Evolutionary conservation across 2,888 invertebrate genomes (phyloP), one percentile per base, ranked within the genome.

Genomic region (Parnassius apollo): DNA sequence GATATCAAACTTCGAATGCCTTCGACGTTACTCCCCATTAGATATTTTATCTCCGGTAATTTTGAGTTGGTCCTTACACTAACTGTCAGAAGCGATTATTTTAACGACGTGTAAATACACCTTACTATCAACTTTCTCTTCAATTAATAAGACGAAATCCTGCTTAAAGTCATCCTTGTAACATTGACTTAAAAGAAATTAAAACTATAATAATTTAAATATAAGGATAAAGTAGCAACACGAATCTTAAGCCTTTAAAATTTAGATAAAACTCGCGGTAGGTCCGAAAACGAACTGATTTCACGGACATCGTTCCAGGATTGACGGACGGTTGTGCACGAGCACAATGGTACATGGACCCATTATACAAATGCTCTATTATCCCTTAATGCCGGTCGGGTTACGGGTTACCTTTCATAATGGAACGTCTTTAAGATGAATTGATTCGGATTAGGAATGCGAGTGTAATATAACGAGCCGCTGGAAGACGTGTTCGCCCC

Each of bases 301-400:
- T 64, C 18, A 53, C 60, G 60, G 54, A 49, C 58, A 50, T 70
- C 59, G 57, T 48, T 50, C 66, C 59, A 67, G 72, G 80, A 81
- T 83, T 86, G 86, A 86, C 85, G 81, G 81, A 69, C 75, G 73
- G 71, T 68, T 66, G 67, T 64, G 68, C 35, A 13, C 50, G 46
- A 53, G 51, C 64, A 65, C 81, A 85, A 85, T 81, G 71, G 76
- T 70, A 75, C 72, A 76, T 61, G 56, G 61, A 62, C 51, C 76
- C 70, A 78, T 75, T 78, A 72, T 72, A 78, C 75, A 76, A 77
- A 71, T 67, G 69, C 68, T 69, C 76, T 82, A 86, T 88, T 88
- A 89, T 87, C 81, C 82, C 75, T 76, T 85, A 86, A 87, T 85
- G 79, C 79, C 80, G 77, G 76, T 79, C 77, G 80, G 85, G 85